Evolutionary conservation across 2,888 invertebrate genomes (phyloP), one percentile per base, ranked within the genome.

Genomic region (Cryptus armator): DNA sequence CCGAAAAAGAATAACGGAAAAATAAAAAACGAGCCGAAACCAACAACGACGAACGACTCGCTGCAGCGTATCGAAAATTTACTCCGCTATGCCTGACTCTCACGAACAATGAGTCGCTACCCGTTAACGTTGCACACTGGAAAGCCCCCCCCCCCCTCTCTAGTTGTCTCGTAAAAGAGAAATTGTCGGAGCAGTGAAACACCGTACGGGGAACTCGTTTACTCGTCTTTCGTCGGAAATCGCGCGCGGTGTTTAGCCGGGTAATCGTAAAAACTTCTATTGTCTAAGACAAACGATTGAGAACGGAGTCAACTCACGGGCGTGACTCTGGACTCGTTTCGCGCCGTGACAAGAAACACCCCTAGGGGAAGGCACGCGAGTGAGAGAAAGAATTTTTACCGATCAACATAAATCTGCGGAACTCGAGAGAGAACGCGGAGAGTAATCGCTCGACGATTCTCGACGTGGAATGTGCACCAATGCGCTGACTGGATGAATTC

Each of bases 271-370:
- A 81, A 59, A 80, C 48, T 44, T 72, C 10, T 46, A 81, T 84
- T 84, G 84, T 84, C 72, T 44, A 68, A 56, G 74, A 66, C 44
- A 74, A 84, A 72, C 66, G 75, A 77, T 83, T 32, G 68, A 53
- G 68, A 84, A 75, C 51, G 48, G 43, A 62, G 76, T 70, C 71
- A 66, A 56, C 19, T 46, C 14, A 64, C 59, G 70, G 71, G 12
- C 12, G 51, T 32, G 48, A 29, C 48, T 46, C 19, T 29, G 19
- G n/a, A 14, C n/a, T n/a, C n/a, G 16, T 32, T 29, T 44, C 44
- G 29, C 29, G 16, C 44, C 24, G 46, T 56, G 44, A 59, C 32
- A 24, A 14, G 14, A 46, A 59, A 59, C 59, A 59, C 9, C 56
- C 5, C 59, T 5, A 3, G 46, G 16, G 14, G n/a, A 62, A 6